Evolutionary conservation across 1,140 invertebrate species (phyloP), one percentile per base, ranked within the genome.

Genomic region (Drosophila kepulauana): DNA sequence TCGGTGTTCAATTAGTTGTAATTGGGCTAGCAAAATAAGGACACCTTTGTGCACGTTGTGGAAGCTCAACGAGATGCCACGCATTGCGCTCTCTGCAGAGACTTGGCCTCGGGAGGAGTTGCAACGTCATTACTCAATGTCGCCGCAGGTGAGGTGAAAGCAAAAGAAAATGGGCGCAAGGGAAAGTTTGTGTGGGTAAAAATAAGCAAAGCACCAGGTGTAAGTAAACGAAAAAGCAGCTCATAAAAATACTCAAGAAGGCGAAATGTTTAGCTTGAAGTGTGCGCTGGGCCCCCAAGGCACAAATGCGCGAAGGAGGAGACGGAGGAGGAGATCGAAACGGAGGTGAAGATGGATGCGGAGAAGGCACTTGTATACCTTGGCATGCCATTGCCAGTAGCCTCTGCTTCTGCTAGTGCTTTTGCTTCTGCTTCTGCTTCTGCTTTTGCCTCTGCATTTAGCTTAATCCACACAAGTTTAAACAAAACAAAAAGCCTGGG

Each of bases 201-300:
- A 88, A 77, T 77, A 88, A 77, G 84, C 67, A 69, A 64, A 77
- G 75, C 84, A 82, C 66, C 79, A 82, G 82, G 79, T 82, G 84
- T 74, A 79, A 74, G 79, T 79, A 82, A 82, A 86, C 78, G 65
- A 70, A 71, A 80, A 79, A 76, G 76, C 79, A 82, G 82, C 82
- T 87, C 79, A 86, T 86, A 86, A 87, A 86, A 82, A 79, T 41
- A 57, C 84, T 82, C 72, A 88, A 88, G 79, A 77, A 77, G 84
- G 84, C 84, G 80, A 82, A 87, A 79, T 87, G 68, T 87, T 86
- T 79, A 82, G 84, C 79, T 86, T 79, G 78, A 88, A 86, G 82
- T 65, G 79, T 71, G 79, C 66, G 64, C 72, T 57, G 28, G 28
- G 16, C 10, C 58, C 49, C 16, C 62, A 62, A 62, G 52, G 57